phyloP scores from a whole-genome alignment of 2,888 invertebrate genomes.

The Synanthedon vespiformis region DNA sequence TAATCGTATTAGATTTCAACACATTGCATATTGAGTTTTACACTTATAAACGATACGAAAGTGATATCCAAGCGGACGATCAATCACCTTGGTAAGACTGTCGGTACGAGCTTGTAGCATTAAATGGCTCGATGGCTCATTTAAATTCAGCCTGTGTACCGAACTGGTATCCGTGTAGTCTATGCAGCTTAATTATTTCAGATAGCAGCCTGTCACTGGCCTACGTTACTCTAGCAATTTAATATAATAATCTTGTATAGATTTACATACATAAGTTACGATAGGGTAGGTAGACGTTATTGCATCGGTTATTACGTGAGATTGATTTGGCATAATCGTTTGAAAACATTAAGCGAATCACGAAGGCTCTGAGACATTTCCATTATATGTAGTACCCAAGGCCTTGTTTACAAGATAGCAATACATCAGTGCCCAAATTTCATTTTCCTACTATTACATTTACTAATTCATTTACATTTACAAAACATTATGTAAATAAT shows the following conservation, averaged over 20 bases:
- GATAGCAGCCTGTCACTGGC: constrained; percentile 24
- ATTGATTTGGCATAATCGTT: background rate
- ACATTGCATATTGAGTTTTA: no score
- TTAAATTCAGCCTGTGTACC: constrained; percentile 17
- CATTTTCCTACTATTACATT: no score
- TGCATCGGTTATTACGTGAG: constrained; percentile 3
- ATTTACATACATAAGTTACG: constrained; percentile 1
- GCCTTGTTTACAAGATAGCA: no score
- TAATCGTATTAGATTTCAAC: no score
- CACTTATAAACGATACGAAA: background rate
- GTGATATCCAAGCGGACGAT: constrained; percentile 3
- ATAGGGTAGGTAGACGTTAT: background rate
- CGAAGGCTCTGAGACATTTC: no score
- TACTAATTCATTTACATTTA: no score
- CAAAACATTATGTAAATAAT: no score
- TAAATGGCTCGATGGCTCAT: constrained; percentile 14
- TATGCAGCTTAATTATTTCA: constrained; percentile 34
- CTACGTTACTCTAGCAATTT: constrained; percentile 21
- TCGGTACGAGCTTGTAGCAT: background rate
- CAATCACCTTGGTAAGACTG: constrained; percentile 2
- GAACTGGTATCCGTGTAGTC: constrained; percentile 12
- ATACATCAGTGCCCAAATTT: no score
- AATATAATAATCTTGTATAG: constrained; percentile 28
- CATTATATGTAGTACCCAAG: no score
- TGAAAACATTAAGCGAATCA: background rate